These are phyloP conservation scores for Drosophila arawakana DNA, from an alignment of 1,140 invertebrate genomes.

Conservation along the genomic window DNA sequence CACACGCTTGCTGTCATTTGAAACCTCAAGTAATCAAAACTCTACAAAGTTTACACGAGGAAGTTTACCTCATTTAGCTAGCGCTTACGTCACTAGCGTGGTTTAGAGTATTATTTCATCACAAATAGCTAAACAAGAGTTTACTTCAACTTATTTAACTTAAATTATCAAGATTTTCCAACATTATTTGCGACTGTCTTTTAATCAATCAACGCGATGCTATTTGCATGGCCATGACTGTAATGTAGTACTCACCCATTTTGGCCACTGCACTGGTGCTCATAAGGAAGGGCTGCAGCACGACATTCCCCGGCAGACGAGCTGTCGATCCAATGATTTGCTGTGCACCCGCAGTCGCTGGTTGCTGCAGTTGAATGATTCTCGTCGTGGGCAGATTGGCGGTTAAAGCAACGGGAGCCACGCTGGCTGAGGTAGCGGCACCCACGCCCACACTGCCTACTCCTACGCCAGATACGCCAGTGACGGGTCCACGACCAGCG, in stretches of 20 bases:
- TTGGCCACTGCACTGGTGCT: constrained; percentile 73
- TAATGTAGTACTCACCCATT: constrained; percentile 64
- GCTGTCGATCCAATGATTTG: constrained; percentile 74
- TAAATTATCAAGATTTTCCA: too few relatives aligned
- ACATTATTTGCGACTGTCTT: too few relatives aligned
- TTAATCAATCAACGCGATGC: too few relatives aligned
- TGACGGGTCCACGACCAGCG: constrained; percentile 50
- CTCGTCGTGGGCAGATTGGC: constrained; percentile 74
- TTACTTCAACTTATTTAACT: too few relatives aligned
- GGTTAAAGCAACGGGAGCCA: constrained; percentile 52
- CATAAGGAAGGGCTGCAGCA: constrained; percentile 81
- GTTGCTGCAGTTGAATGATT: constrained; percentile 83
- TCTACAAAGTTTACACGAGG: neutral
- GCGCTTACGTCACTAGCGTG: too few relatives aligned
- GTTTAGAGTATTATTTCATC: neutral
- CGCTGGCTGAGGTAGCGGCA: constrained; percentile 40
- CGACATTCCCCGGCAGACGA: constrained; percentile 73
- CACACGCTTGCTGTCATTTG: constrained; percentile 5
- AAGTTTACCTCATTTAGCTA: neutral
- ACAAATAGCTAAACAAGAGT: neutral
- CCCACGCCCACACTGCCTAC: neutral
- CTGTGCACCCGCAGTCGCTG: constrained; percentile 64
- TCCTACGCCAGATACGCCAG: too few relatives aligned
- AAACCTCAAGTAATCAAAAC: neutral
- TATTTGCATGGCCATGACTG: neutral